phyloP scores from a whole-genome alignment of 2,113 vertebrate species.

The Eretmochelys imbricata region DNA sequence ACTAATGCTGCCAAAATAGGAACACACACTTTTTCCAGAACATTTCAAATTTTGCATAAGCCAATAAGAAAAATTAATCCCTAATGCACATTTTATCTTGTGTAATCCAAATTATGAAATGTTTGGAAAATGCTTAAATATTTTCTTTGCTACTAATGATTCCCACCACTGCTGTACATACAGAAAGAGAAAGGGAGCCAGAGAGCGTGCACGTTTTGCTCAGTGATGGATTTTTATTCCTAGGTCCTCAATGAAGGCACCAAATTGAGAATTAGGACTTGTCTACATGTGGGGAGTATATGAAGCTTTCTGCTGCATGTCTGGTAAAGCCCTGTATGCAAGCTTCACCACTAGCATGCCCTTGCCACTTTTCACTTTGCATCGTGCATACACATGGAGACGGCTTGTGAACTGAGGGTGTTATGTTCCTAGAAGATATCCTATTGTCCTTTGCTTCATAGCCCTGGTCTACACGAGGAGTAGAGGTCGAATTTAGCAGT shows the following conservation, averaged over 20 bases:
- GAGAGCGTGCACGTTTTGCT: not conserved
- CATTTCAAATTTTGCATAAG: rapidly evolving
- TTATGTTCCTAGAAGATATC: too few relatives aligned
- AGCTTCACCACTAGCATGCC: too few relatives aligned
- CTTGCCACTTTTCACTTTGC: too few relatives aligned
- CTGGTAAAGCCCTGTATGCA: not conserved
- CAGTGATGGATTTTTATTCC: not conserved
- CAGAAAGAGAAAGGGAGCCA: rapidly evolving
- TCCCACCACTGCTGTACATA: not conserved
- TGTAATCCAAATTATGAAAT: not conserved
- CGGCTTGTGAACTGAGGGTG: too few relatives aligned
- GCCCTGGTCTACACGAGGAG: too few relatives aligned
- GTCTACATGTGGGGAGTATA: not conserved
- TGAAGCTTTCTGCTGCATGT: not conserved
- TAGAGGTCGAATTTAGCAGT: too few relatives aligned
- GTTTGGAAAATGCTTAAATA: not conserved
- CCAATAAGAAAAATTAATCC: not conserved
- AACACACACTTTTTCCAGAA: not conserved
- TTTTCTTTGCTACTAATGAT: rapidly evolving
- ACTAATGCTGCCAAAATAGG: not conserved
- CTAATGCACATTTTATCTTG: not conserved
- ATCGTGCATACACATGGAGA: too few relatives aligned
- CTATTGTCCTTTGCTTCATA: too few relatives aligned
- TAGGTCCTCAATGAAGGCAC: not conserved
- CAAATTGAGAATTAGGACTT: not conserved